phyloP scores from a whole-genome alignment of 1,140 invertebrate genomes.

The Heliothis subflexa region DNA sequence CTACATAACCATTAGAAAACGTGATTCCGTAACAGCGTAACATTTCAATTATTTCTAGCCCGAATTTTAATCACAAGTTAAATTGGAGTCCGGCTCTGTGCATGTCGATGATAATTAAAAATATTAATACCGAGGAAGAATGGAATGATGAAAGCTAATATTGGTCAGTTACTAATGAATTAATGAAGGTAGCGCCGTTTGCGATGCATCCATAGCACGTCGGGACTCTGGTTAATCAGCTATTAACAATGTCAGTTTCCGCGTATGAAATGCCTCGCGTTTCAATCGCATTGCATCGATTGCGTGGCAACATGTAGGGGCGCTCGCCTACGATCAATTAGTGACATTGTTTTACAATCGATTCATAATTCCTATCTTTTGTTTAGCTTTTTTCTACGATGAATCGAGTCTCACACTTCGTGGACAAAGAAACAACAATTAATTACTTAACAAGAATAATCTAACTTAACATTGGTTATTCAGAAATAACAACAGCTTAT shows the following conservation, averaged over 20 bases:
- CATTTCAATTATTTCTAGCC: neutral
- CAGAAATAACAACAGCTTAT: neutral
- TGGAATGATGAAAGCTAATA: slow-evolving; percentile 38
- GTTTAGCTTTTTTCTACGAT: slow-evolving; percentile 48
- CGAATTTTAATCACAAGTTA: neutral
- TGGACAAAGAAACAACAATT: slow-evolving; percentile 35
- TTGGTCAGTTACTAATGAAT: slow-evolving; percentile 36
- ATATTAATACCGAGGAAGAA: slow-evolving; percentile 16
- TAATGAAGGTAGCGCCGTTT: slow-evolving; percentile 28
- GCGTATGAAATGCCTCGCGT: slow-evolving; percentile 36
- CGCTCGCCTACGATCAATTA: slow-evolving; percentile 63
- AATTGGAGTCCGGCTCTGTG: neutral
- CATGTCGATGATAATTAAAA: slow-evolving; percentile 15
- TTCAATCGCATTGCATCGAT: slow-evolving; percentile 42
- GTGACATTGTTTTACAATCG: slow-evolving; percentile 58
- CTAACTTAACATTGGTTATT: slow-evolving; percentile 35
- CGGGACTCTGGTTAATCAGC: slow-evolving; percentile 8
- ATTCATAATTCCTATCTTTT: slow-evolving; percentile 55
- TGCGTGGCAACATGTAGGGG: slow-evolving; percentile 45
- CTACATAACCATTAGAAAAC: slow-evolving; percentile 5
- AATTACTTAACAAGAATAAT: slow-evolving; percentile 36
- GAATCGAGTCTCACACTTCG: slow-evolving; percentile 36
- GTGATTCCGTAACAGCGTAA: slow-evolving; percentile 15
- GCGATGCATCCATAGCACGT: slow-evolving; percentile 22
- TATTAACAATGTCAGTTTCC: slow-evolving; percentile 37